Conservation (phyloP, 2,888 invertebrate species). For the Catocala nupta region DNA sequence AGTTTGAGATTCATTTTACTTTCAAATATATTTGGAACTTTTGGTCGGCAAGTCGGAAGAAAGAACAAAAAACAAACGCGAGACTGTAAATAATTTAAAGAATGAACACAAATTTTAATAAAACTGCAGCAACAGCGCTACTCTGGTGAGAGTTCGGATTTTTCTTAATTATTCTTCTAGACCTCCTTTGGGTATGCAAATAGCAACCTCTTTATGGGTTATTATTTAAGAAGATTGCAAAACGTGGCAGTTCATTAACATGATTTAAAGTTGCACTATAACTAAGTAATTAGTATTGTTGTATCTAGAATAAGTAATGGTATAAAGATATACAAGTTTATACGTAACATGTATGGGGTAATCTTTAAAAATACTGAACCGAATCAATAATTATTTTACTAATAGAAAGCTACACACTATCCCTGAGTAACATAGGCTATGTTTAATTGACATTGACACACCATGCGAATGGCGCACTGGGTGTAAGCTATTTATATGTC, state of each 20-base stretch:
- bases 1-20: background rate
- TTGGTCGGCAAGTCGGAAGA: slow-evolving; percentile 23
- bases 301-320: too few species aligned
- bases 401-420: too few species aligned
- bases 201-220: slow-evolving; percentile 44
- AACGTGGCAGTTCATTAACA: slow-evolving; percentile 2
- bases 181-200: slow-evolving; percentile 39
- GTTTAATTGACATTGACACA: too few species aligned
- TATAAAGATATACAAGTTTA: too few species aligned
- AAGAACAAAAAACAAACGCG: slow-evolving; percentile 35
- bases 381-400: too few species aligned
- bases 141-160: slow-evolving; percentile 32
- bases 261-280: too few species aligned
- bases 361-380: too few species aligned
- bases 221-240: slow-evolving; percentile 27
- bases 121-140: slow-evolving; percentile 42
- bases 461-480: too few species aligned
- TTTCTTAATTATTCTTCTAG: slow-evolving; percentile 44
- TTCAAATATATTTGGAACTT: slow-evolving; percentile 35
- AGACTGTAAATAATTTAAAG: slow-evolving; percentile 43
- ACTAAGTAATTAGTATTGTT: too few species aligned
- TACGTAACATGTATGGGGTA: too few species aligned
- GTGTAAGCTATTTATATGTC: too few species aligned
- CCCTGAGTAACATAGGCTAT: too few species aligned
- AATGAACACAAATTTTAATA: slow-evolving; percentile 41